Percentiles rank a stretch among this genome's conserved stretches.
These are phyloP conservation scores for Stenotaenia linearis DNA, from an alignment of 2,888 invertebrate species.

Conservation along the genomic window DNA sequence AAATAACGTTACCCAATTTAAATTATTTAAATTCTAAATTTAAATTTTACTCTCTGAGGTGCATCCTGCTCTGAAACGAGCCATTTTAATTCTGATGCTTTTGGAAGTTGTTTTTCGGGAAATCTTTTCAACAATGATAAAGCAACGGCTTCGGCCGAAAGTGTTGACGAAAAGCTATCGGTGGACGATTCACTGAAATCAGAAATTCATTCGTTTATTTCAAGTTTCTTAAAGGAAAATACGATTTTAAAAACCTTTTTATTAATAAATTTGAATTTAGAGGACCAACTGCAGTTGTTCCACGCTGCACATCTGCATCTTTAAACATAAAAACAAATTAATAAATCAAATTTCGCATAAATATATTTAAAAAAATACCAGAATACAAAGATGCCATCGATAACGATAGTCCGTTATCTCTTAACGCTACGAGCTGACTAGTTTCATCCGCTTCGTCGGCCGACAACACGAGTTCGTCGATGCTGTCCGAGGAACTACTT, in stretches of 20 bases:
- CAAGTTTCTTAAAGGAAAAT: no score
- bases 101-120: conserved; percentile 67
- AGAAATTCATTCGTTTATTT: neutral
- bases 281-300: neutral
- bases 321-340: neutral
- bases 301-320: conserved; percentile 28
- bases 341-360: no score
- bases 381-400: conserved; percentile 62
- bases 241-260: neutral
- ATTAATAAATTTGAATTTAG: neutral
- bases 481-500: neutral
- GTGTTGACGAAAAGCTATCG: conserved; percentile 36
- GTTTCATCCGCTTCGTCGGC: conserved; percentile 33
- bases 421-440: conserved; percentile 33
- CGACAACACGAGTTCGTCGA: conserved; percentile 27
- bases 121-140: conserved; percentile 68
- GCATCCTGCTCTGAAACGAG: conserved; percentile 70
- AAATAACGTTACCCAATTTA: neutral
- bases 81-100: conserved; percentile 73
- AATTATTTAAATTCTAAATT: neutral
- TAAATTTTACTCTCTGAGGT: conserved; percentile 57
- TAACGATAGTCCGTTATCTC: conserved; percentile 52
- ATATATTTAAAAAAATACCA: no score
- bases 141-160: conserved; percentile 72
- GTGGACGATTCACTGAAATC: conserved; percentile 37